These are phyloP conservation scores for Coregonus suidteri DNA, from an alignment of 2,797 vertebrate genomes.

Conservation along the genomic window DNA sequence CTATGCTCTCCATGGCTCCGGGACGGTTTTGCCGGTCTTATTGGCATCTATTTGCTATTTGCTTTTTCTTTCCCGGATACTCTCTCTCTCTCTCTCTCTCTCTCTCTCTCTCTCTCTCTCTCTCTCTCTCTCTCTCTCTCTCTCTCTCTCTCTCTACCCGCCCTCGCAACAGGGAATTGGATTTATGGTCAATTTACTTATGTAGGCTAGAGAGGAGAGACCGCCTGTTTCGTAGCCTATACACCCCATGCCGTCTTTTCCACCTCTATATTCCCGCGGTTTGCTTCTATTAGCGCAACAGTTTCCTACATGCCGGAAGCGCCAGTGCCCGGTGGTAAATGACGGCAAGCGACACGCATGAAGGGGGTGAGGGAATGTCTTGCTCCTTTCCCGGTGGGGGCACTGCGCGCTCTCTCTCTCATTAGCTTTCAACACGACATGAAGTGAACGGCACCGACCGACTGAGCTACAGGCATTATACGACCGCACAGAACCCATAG, in stretches of 20 bases:
- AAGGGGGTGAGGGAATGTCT: background rate
- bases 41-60: conserved; percentile 59
- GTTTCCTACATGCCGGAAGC: conserved; percentile 18
- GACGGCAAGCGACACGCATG: conserved; percentile 11
- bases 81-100: conserved; percentile 19
- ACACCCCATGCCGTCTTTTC: conserved; percentile 17
- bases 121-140: background rate
- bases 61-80: conserved; percentile 50
- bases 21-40: conserved; percentile 57
- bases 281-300: conserved; percentile 30
- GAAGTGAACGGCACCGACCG: conserved; percentile 41
- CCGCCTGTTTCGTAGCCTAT: conserved; percentile 53
- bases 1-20: conserved; percentile 30
- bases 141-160: conserved; percentile 2
- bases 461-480: background rate
- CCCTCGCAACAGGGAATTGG: conserved; percentile 40
- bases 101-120: conserved; percentile 24
- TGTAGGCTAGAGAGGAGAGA: conserved; percentile 42
- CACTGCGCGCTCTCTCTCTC: conserved; percentile 44
- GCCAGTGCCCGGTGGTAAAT: too few relatives aligned
- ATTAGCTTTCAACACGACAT: conserved; percentile 66
- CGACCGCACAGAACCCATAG: conserved; percentile 19
- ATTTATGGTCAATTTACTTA: conserved; percentile 70
- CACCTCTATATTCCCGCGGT: conserved; percentile 21
- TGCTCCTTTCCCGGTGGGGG: conserved; percentile 2